Base-by-base conservation (phyloP, 2,888 invertebrate species). In the Suillia variegata region DNA sequence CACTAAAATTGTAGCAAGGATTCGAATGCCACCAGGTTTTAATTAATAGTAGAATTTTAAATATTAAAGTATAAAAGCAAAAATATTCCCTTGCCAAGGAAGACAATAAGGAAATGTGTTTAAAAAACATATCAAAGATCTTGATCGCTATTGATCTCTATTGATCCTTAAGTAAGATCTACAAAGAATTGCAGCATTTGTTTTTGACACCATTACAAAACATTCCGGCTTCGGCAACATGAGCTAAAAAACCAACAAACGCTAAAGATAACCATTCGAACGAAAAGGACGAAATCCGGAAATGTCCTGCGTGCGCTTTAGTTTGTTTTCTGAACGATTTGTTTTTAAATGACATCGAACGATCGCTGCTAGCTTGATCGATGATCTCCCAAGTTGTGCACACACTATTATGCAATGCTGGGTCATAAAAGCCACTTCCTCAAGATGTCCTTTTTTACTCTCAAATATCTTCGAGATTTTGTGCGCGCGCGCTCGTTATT, bases 201-300 rank as follows among this genome's bases (percentile, higher is more conserved):
- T n/a, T n/a, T n/a, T n/a, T n/a, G n/a, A n/a, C n/a, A n/a, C n/a
- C n/a, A n/a, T n/a, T n/a, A n/a, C n/a, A n/a, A n/a, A n/a, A n/a
- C n/a, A n/a, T n/a, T n/a, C n/a, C n/a, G n/a, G n/a, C n/a, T n/a
- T n/a, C n/a, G n/a, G 38, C 4, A 38, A 38, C 38, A 13, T 75
- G 77, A 75, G 67, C 73, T 74, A 74, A 75, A 76, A 77, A 75
- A 76, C 76, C 77, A 74, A 75, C 63, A 38, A 13, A 38, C 26
- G n/a, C n/a, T 4, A 38, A n/a, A 38, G 55, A 62, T 64, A 60
- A 63, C 24, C 58, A 67, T 67, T 67, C n/a, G 67, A 66, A 67
- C 58, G 58, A 63, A 67, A 65, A 34, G 47, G 55, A 68, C 69
- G 67, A 64, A 71, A 75, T 75, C 77, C 76, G 76, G 76, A 76